Evolutionary conservation across 1,140 invertebrate genomes (phyloP), one percentile per base, ranked within the genome.

Genomic region (Drosophila eugracilis): DNA sequence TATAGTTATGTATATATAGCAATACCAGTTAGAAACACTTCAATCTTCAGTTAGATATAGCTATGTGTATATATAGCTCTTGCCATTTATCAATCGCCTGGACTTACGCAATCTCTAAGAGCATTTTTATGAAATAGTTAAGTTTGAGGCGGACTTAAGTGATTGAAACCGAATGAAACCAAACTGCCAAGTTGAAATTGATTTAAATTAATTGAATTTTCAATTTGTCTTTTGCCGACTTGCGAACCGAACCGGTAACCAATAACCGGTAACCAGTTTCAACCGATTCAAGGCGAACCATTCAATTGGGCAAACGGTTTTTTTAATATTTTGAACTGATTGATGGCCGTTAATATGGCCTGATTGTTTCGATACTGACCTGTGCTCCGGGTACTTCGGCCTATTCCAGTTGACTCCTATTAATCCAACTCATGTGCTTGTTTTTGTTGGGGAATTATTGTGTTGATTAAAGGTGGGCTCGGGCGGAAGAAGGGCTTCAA

Each of bases 181-280:
- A 45, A 70, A 69, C 41, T 62, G 49, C 36, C 49, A 19, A 19
- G 21, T 45, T 54, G 39, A 22, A 78, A 77, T 81, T 60, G 62
- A 83, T 83, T 83, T 62, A 69, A 74, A 69, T 81, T 83, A 83
- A 81, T 81, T 83, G 74, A 83, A 83, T 70, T 83, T 59, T 55
- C 39, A 63, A 79, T 79, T 59, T 57, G 32, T 15, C 22, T 36
- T 41, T 42, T 6, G 37, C 37, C 37, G 37, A 17, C 37, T 41
- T 41, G 39, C 39, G 9, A 28, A 21, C 22, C 36, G 63, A 45
- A 34, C 26, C 26, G 55, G 36, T 37, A 44, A 52, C 50, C 32
- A 39, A n/a, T 17, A 79, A 79, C 55, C 26, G 45, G n/a, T 12
- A 79, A 79, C 77, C 66, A 58, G 72, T 76, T 58, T 39, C 19